Evolutionary conservation across 2,113 vertebrate species (phyloP).

Genomic region (Sprattus sprattus): DNA sequence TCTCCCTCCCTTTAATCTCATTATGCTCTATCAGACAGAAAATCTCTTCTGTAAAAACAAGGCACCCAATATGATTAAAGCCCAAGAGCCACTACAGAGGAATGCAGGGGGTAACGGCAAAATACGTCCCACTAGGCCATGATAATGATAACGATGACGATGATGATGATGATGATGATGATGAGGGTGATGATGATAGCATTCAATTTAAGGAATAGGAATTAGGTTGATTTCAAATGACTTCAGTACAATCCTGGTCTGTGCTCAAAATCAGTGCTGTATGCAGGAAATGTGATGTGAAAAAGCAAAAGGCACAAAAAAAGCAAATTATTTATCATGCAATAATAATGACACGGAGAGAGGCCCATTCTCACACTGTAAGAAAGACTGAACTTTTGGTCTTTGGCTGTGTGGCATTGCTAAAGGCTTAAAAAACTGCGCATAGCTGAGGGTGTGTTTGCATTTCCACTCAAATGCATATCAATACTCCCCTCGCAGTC

Average conservation of each 20-base stretch:
- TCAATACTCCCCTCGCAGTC: background rate
- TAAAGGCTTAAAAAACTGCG: background rate
- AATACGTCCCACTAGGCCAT: background rate
- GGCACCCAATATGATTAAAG: background rate
- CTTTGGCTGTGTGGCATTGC: background rate
- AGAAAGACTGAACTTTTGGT: background rate
- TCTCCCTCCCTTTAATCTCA: conserved; percentile 51
- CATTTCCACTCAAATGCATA: conserved; percentile 3
- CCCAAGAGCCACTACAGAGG: background rate
- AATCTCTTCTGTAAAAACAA: conserved; percentile 59
- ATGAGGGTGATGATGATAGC: too few species aligned
- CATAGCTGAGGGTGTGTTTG: background rate
- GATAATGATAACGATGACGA: background rate
- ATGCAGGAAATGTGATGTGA: too few species aligned
- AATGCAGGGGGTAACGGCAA: background rate
- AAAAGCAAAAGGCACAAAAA: background rate
- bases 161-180: background rate
- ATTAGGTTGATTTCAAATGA: background rate
- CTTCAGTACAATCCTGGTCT: background rate
- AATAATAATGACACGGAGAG: background rate
- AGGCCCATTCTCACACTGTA: background rate
- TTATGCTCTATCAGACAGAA: conserved; percentile 73
- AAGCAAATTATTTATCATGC: background rate
- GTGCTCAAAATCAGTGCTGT: too few species aligned
- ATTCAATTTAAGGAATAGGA: background rate